phyloP scores from a whole-genome alignment of 2,888 invertebrate genomes.

The Exephanes ischioxanthus region DNA sequence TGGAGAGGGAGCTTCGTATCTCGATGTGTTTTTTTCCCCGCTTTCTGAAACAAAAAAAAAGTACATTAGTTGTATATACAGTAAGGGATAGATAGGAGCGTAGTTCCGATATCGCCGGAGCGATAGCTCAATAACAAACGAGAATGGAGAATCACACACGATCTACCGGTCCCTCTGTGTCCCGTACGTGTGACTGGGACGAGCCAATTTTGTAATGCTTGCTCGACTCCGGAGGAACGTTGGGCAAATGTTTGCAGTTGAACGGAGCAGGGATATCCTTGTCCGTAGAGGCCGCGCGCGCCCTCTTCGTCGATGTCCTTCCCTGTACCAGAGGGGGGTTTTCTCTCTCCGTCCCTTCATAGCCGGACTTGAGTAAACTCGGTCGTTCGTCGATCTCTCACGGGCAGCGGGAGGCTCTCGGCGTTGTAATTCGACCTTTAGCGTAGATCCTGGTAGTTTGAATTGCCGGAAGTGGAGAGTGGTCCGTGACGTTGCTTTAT shows the following conservation, averaged over 20 bases:
- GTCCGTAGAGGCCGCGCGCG: slow-evolving; percentile 7
- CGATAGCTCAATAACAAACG: slow-evolving; percentile 32
- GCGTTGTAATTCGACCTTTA: slow-evolving; percentile 44
- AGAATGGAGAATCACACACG: slow-evolving; percentile 32
- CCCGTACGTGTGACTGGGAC: slow-evolving; percentile 46
- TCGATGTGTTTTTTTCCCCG: slow-evolving; percentile 11
- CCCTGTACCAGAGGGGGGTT: slow-evolving; percentile 18
- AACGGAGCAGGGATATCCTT: slow-evolving; percentile 33
- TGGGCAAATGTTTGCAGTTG: slow-evolving; percentile 62
- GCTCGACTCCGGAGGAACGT: slow-evolving; percentile 55
- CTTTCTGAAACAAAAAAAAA: background rate
- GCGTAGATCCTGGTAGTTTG: slow-evolving; percentile 51
- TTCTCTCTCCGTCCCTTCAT: slow-evolving; percentile 2
- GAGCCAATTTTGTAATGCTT: slow-evolving; percentile 64
- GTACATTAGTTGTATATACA: background rate
- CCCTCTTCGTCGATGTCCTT: slow-evolving; percentile 28
- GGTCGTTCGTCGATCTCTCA: slow-evolving; percentile 32
- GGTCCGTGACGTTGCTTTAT: slow-evolving; percentile 32
- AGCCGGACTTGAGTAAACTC: slow-evolving; percentile 50
- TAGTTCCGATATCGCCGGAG: slow-evolving; percentile 20
- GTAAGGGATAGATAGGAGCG: background rate
- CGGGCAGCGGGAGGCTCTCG: slow-evolving; percentile 25
- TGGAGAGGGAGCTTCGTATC: background rate
- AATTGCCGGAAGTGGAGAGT: slow-evolving; percentile 59
- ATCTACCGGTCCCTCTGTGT: background rate